Percentiles rank a stretch among this genome's conserved stretches.
These are phyloP conservation scores for Microdon myrmicae DNA, from an alignment of 2,888 invertebrate species.

Conservation along the genomic window DNA sequence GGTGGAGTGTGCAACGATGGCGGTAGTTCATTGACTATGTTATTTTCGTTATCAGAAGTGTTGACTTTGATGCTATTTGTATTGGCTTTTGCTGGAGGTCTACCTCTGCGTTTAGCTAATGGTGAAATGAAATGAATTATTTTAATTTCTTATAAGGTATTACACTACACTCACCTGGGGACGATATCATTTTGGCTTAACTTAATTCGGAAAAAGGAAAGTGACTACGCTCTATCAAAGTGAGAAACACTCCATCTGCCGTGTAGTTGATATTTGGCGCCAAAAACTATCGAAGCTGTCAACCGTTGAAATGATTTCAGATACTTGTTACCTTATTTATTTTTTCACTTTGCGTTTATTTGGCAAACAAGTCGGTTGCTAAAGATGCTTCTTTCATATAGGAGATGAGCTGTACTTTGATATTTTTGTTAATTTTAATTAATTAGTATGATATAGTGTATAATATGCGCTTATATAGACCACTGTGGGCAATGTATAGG, in stretches of 20 bases:
- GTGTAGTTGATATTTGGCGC: constrained; percentile 44
- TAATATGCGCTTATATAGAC: too few relatives aligned
- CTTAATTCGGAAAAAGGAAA: too few relatives aligned
- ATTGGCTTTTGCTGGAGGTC: too few relatives aligned
- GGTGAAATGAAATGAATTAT: constrained; percentile 12
- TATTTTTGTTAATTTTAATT: too few relatives aligned
- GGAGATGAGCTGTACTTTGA: too few relatives aligned
- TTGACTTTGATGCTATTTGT: constrained; percentile 14
- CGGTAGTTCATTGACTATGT: constrained; percentile 16
- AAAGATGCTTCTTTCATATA: too few relatives aligned
- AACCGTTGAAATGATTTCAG: not conserved
- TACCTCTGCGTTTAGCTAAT: constrained; percentile 19
- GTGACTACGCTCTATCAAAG: too few relatives aligned
- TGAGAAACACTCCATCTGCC: too few relatives aligned
- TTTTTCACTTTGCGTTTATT: not conserved
- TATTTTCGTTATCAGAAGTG: constrained; percentile 33
- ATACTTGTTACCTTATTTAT: not conserved
- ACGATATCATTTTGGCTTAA: constrained; percentile 28
- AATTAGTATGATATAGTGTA: too few relatives aligned
- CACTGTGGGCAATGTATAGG: too few relatives aligned
- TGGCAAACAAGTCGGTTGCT: not conserved
- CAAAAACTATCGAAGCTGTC: constrained; percentile 34
- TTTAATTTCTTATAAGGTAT: constrained; percentile 7
- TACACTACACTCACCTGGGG: constrained; percentile 26
- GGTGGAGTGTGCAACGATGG: too few relatives aligned